Evolutionary conservation across 2,113 vertebrate species (phyloP).

Genomic region (Phaetusa simplex): DNA sequence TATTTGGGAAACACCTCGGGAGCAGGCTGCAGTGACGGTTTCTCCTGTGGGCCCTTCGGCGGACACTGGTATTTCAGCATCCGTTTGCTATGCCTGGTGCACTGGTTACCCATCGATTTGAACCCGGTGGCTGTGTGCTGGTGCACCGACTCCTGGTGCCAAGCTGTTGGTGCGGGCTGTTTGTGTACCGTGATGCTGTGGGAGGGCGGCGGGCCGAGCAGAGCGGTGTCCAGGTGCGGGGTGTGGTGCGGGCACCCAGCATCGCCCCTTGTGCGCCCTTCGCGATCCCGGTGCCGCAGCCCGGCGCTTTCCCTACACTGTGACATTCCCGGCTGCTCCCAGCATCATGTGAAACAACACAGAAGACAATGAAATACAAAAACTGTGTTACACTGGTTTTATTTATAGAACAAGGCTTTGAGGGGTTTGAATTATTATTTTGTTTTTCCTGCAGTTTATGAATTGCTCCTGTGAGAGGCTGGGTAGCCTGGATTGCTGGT

Average conservation of each 20-base stretch:
- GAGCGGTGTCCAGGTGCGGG: neutral
- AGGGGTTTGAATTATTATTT: neutral
- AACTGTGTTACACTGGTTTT: neutral
- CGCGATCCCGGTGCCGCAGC: neutral
- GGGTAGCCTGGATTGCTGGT: neutral
- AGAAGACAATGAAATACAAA: neutral
- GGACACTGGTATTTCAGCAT: neutral
- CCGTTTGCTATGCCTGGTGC: neutral
- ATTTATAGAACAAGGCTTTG: slow-evolving; percentile 44
- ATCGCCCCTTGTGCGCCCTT: rapidly evolving
- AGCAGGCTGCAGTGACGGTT: neutral
- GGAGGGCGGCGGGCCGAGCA: neutral
- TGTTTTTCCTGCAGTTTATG: neutral
- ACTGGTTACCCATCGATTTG: neutral
- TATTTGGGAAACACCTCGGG: neutral
- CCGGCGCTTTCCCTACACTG: neutral
- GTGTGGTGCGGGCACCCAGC: neutral
- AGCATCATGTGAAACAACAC: neutral
- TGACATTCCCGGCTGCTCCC: neutral
- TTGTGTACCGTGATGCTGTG: neutral
- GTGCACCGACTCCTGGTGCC: neutral
- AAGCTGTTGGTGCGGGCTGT: neutral
- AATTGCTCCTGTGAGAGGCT: neutral
- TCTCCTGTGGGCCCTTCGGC: neutral
- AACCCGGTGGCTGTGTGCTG: neutral